phyloP scores from a whole-genome alignment of 2,888 invertebrate species.

The Altica lythri region DNA sequence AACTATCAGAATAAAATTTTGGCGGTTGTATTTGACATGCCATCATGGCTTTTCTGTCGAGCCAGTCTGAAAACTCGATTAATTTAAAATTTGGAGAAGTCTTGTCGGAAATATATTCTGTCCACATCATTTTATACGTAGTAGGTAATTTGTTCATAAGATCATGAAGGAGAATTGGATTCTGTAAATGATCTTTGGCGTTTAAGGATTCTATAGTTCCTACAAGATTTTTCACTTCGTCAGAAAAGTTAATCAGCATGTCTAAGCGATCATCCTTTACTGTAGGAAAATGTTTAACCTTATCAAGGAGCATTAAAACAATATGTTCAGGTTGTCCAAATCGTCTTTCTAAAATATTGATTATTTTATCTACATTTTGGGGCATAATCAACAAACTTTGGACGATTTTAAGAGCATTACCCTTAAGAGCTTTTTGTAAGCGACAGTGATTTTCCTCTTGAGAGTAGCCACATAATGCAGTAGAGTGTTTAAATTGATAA shows the following conservation, averaged over 20 bases:
- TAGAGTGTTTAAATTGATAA: neutral
- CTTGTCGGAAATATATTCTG: neutral
- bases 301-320: no score
- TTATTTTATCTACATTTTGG: conserved; percentile 11
- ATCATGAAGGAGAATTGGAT: no score
- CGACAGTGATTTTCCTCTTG: no score
- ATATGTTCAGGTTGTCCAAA: no score
- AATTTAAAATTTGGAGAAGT: neutral
- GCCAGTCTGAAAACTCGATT: neutral
- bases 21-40: neutral
- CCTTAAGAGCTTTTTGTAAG: neutral
- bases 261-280: neutral
- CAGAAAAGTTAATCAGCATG: neutral
- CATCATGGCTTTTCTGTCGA: no score
- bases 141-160: no score
- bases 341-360: no score
- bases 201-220: neutral
- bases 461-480: no score
- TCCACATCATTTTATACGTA: no score
- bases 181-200: neutral
- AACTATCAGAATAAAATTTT: neutral
- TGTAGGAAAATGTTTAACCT: neutral
- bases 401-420: conserved; percentile 5
- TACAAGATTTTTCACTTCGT: no score
- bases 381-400: conserved; percentile 10